Percentiles rank a stretch among this genome's conserved stretches.
phyloP scores from a whole-genome alignment of 2,113 vertebrate genomes.

The Dasypus novemcinctus region DNA sequence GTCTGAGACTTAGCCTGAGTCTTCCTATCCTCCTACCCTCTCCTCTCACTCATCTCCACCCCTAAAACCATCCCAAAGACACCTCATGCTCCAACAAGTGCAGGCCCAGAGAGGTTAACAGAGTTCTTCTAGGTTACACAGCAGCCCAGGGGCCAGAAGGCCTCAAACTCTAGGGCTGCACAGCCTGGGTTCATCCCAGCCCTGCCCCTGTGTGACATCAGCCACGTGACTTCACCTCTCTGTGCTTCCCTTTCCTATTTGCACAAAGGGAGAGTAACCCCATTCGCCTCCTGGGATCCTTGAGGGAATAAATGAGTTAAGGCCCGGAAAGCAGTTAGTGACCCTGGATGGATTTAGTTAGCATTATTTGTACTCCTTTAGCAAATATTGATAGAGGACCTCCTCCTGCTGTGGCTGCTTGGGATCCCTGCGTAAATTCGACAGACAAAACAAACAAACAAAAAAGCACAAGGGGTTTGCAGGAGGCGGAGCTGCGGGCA shows the following conservation, averaged over 20 bases:
- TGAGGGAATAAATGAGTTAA: neutral
- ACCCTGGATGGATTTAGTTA: rapidly evolving
- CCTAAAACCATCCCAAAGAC: neutral
- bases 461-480: neutral
- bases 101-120: no score
- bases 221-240: neutral
- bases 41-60: no score
- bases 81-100: no score
- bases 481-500: neutral
- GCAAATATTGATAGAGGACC: neutral
- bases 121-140: no score
- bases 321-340: no score
- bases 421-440: neutral
- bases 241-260: neutral
- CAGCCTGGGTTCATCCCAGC: no score
- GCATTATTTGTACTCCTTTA: neutral
- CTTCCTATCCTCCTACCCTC: neutral
- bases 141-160: no score
- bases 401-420: neutral
- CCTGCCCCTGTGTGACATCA: neutral
- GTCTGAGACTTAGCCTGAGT: neutral
- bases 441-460: neutral
- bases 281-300: rapidly evolving
- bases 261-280: neutral
- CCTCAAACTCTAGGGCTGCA: neutral